Evolutionary conservation across 53 echinoderm and acorn worm species (phyloP).

Genomic region (Antedon mediterranea): DNA sequence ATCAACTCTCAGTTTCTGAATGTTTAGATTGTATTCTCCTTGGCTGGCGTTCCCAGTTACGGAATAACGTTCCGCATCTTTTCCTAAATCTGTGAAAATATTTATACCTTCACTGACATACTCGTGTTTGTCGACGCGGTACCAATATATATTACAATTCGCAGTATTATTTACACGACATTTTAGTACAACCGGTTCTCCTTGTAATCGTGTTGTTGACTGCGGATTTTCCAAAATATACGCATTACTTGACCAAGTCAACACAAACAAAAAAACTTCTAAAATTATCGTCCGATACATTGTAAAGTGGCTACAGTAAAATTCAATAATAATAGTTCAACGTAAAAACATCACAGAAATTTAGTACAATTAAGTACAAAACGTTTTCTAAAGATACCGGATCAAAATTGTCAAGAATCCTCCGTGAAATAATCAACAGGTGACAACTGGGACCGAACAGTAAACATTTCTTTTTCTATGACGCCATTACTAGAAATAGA

Average conservation of each 20-base stretch:
- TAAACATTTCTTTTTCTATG: too few relatives aligned
- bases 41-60: constrained; percentile 26
- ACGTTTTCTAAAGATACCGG: too few relatives aligned
- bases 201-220: neutral
- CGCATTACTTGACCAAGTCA: neutral
- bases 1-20: constrained; percentile 21
- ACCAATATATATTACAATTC: constrained; percentile 48
- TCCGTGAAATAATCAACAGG: too few relatives aligned
- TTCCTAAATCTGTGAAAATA: neutral
- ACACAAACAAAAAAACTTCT: neutral
- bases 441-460: too few relatives aligned
- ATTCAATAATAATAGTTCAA: too few relatives aligned
- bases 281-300: neutral
- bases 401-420: too few relatives aligned
- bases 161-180: constrained; percentile 26
- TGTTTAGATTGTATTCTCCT: constrained; percentile 42
- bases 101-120: constrained; percentile 19
- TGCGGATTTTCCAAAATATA: neutral
- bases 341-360: too few relatives aligned
- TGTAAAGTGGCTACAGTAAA: neutral
- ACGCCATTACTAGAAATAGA: too few relatives aligned
- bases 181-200: constrained; percentile 24
- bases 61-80: constrained; percentile 27
- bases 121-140: constrained; percentile 36
- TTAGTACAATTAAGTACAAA: too few relatives aligned